These are phyloP conservation scores for Xiphydria camelus DNA, from an alignment of 2,888 invertebrate genomes.

Conservation along the genomic window DNA sequence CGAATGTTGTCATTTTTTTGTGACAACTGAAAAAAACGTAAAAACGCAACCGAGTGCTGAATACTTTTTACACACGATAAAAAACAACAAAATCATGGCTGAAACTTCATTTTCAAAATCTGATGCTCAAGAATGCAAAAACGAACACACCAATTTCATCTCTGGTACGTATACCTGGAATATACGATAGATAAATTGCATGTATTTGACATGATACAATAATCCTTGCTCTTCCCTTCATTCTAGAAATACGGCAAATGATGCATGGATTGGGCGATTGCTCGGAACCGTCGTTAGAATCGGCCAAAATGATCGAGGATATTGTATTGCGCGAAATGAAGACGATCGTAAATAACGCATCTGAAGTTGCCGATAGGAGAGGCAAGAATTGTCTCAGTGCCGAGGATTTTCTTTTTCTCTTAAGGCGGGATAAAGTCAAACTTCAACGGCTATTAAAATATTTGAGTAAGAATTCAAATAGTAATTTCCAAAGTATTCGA, in stretches of 20 bases:
- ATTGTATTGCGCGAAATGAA: constrained; percentile 82
- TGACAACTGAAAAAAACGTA: too few species aligned
- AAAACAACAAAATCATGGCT: constrained; percentile 22
- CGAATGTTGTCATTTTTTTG: too few species aligned
- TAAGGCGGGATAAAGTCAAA: constrained; percentile 80
- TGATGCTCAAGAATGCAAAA: constrained; percentile 34
- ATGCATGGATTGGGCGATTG: constrained; percentile 95
- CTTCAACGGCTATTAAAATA: constrained; percentile 77
- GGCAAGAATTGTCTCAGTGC: constrained; percentile 60
- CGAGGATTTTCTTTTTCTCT: constrained; percentile 79
- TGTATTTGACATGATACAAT: background rate
- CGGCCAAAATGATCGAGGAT: constrained; percentile 82
- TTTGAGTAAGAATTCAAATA: constrained; percentile 52
- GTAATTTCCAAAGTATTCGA: background rate
- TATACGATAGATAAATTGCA: constrained; percentile 13
- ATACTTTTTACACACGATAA: too few species aligned
- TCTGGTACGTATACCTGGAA: constrained; percentile 30
- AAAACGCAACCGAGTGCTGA: too few species aligned
- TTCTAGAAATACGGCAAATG: constrained; percentile 76
- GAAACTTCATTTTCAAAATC: constrained; percentile 30
- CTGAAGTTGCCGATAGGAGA: constrained; percentile 68
- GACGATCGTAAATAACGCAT: constrained; percentile 75
- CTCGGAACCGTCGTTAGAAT: constrained; percentile 77
- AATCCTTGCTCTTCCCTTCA: background rate
- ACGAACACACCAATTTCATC: constrained; percentile 41